Base-by-base conservation (phyloP, 1,140 invertebrate genomes). In the Drosophila murphyi region DNA sequence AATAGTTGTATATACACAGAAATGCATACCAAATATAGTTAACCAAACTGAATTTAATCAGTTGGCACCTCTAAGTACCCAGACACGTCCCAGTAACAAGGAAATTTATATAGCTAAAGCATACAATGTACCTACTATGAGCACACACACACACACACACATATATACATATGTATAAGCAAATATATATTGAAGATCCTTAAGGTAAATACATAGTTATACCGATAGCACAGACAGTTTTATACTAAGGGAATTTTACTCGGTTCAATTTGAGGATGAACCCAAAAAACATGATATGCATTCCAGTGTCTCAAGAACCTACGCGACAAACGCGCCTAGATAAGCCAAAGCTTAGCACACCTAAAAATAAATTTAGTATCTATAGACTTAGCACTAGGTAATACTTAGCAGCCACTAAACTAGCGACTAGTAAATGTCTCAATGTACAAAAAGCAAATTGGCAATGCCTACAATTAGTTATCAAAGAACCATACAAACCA, bases 271-370 rank as follows among this genome's bases (percentile, higher is more conserved):
- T 55, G 45, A 29, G n/a, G 43, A 61, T 52, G 54, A 68, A 54
- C 45, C 12, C 45, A 47, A 77, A 35, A 72, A 41, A 62, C 31
- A 78, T 47, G 64, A 76, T 76, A 83, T 80, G 83, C 83, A 88
- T 87, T 87, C 83, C 76, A 87, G 83, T 88, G 83, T 89, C 83
- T 88, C 85, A 81, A 79, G 61, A 73, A 72, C 62, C 72, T 77
- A 73, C 32, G 28, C 52, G 51, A 63, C 35, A 65, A 35, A 61
- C 47, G 45, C 57, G 56, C 29, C 59, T 78, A 80, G 82, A 67
- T 80, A 77, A 85, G 76, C 60, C 52, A 83, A 72, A 63, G 74
- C 63, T 62, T 76, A 80, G 74, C 78, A 83, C 76, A 82, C 51
- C 47, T 41, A 79, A 41, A 72, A 28, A 60, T 76, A 72, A 48